A percentile compares a stretch with the other conserved stretches of the same genome.
Conservation (phyloP, 2,888 invertebrate genomes). For the Drosophila trichaetosa region DNA sequence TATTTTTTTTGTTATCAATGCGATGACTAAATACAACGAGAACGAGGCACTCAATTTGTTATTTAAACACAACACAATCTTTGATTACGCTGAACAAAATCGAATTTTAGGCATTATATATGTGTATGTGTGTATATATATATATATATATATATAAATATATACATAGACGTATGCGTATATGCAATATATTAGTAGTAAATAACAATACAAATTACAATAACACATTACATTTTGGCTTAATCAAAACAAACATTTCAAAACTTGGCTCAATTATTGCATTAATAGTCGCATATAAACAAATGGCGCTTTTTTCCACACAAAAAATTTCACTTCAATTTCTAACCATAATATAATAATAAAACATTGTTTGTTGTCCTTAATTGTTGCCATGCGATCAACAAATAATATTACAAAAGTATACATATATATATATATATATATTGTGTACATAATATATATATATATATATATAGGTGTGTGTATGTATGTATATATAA, state of each 20-base stretch:
- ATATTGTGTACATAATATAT: conserved; percentile 20
- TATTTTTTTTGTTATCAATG: conserved; percentile 57
- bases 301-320: conserved; percentile 48
- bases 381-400: conserved; percentile 60
- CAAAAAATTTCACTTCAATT: conserved; percentile 42
- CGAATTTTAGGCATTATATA: conserved; percentile 55
- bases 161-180: conserved; percentile 28
- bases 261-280: conserved; percentile 64
- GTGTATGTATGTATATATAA: conserved; percentile 36
- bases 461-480: conserved; percentile 32
- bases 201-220: conserved; percentile 79
- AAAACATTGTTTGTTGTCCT: conserved; percentile 54
- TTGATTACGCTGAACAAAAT: conserved; percentile 54
- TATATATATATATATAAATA: conserved; percentile 26
- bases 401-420: conserved; percentile 76
- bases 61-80: conserved; percentile 52
- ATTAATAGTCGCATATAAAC: conserved; percentile 50
- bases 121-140: conserved; percentile 35
- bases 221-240: conserved; percentile 79
- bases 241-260: conserved; percentile 69
- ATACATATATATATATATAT: conserved; percentile 49
- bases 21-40: conserved; percentile 64
- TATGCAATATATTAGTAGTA: conserved; percentile 69
- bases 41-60: conserved; percentile 75
- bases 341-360: conserved; percentile 55